Evolutionary conservation across 1,140 invertebrate species (phyloP).

Genomic region (Neodiprion lecontei): DNA sequence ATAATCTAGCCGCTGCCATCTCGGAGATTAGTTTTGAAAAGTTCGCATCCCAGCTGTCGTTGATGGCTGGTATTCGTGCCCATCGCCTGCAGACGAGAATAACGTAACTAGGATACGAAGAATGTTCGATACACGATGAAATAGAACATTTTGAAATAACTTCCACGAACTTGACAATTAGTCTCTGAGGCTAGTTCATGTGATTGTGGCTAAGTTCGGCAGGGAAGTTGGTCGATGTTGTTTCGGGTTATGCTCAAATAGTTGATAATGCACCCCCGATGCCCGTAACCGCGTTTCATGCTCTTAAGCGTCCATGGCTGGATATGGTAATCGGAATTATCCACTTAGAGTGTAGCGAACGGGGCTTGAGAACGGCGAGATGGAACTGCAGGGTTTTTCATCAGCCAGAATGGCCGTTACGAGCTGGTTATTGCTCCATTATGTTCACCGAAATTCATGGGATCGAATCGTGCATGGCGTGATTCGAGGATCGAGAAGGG

Average conservation of each 20-base stretch:
- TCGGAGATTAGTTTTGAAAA: constrained; percentile 3
- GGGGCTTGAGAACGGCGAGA: too few species aligned
- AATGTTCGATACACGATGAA: neutral
- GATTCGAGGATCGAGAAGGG: too few species aligned
- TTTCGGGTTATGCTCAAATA: neutral
- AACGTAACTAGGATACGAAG: neutral
- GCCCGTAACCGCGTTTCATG: neutral
- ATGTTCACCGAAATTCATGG: too few species aligned
- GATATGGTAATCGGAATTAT: too few species aligned
- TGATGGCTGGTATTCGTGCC: neutral
- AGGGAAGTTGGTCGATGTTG: neutral
- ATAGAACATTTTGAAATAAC: neutral
- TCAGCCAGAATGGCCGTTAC: too few species aligned
- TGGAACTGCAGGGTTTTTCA: too few species aligned
- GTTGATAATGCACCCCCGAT: neutral
- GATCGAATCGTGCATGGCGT: too few species aligned
- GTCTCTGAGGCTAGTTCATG: neutral
- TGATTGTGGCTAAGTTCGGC: neutral
- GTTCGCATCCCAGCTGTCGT: neutral
- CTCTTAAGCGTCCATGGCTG: too few species aligned
- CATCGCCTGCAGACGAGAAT: neutral
- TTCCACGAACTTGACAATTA: neutral
- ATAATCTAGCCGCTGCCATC: constrained; percentile 2
- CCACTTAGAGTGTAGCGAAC: too few species aligned
- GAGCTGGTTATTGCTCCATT: too few species aligned